phyloP scores from a whole-genome alignment of 2,113 vertebrate genomes.

The Centropus bengalensis region DNA sequence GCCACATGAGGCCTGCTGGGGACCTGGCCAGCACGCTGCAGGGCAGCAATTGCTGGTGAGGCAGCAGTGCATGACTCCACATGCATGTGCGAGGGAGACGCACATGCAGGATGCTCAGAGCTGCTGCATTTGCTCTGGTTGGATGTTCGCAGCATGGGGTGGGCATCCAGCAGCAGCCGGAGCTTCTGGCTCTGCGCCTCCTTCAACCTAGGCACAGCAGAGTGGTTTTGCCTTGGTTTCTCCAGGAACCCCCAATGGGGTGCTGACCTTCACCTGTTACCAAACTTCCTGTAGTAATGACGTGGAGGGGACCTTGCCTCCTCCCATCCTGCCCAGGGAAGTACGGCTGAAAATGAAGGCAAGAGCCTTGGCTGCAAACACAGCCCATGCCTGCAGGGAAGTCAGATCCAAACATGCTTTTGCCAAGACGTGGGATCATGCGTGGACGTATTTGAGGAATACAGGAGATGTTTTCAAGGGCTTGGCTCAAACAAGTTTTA shows the following conservation, averaged over 20 bases:
- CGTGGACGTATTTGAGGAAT: accelerated
- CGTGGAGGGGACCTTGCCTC: accelerated
- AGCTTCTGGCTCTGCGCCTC: not conserved
- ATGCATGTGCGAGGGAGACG: not conserved
- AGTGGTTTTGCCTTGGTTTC: not conserved
- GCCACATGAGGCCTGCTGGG: not conserved
- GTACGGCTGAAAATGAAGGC: not conserved
- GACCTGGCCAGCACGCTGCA: not conserved
- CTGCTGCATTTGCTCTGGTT: not conserved
- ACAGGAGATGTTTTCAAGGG: not conserved
- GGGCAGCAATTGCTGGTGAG: not conserved
- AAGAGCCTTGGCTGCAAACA: not conserved
- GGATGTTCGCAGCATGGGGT: not conserved
- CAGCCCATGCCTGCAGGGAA: not conserved
- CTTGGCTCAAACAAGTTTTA: not conserved
- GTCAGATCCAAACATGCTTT: not conserved
- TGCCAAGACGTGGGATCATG: not conserved
- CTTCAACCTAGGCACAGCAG: not conserved
- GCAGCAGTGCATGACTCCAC: not conserved
- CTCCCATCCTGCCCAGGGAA: not conserved
- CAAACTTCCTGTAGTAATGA: not conserved
- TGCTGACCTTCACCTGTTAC: not conserved
- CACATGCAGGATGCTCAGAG: not conserved
- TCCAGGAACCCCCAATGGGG: not conserved
- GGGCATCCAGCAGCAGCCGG: not conserved